Base-by-base conservation (phyloP, 1,140 invertebrate species). In the Uloborus diversus region DNA sequence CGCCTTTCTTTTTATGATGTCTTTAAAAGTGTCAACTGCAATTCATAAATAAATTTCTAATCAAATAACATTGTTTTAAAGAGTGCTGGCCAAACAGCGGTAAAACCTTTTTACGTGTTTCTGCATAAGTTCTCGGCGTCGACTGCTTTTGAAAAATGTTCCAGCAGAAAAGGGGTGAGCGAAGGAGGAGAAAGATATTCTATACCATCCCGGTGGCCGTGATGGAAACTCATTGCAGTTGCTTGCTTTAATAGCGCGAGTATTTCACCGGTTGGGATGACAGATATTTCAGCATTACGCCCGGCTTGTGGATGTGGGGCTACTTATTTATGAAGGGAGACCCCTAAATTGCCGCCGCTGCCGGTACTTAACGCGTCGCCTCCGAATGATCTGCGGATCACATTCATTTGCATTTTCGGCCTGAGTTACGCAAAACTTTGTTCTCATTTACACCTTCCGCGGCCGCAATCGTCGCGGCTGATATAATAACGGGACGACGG, bases 21-120 rank as follows among this genome's bases (percentile, higher is more conserved):
- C 66, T 71, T 80, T 80, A 80, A n/a, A 80, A 80, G 79, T 80
- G 79, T 80, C 79, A 80, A 80, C 66, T 70, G 57, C 79, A 80
- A 80, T 80, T 80, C 79, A 80, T 80, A 80, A 80, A 80, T 80
- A 80, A 80, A 80, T 80, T 80, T 73, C 68, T 80, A 80, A 80
- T 80, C 79, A 80, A 80, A 80, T 80, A 80, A 80, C 79, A 80
- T 70, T 71, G 79, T 80, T 80, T 80, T 80, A 80, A 80, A 80
- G 79, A 80, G 66, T 70, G 32, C 57, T 71, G 68, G 68, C 79
- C 76, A 79, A 79, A 79, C 76, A 79, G 65, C 66, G 79, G 66
- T 71, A 80, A 73, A 73, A 47, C 68, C 79, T 80, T 80, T 80
- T 80, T 80, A 80, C 79, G 79, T 80, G 79, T 80, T 80, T 71